Evolutionary conservation across 2,113 vertebrate species (phyloP).

Genomic region (Orthochromis indermauri): DNA sequence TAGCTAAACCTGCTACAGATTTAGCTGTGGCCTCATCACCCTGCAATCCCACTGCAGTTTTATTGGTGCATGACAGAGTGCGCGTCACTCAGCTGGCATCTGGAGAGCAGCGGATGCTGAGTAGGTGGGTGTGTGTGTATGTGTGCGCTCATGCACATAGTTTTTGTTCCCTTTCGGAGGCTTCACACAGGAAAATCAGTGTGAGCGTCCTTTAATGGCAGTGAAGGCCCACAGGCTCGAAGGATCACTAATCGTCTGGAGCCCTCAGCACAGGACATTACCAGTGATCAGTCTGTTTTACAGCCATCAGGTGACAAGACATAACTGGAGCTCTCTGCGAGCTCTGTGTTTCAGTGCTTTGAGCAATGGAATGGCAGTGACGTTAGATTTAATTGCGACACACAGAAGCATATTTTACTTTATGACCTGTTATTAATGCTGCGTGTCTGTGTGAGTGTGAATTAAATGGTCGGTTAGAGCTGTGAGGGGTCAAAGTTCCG

Average conservation of each 20-base stretch:
- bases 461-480: slow-evolving; percentile 52
- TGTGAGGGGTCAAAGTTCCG: slow-evolving; percentile 60
- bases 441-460: slow-evolving; percentile 1
- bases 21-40: slow-evolving; percentile 62
- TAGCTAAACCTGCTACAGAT: slow-evolving; percentile 57
- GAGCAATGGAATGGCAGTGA: slow-evolving; percentile 43
- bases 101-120: not conserved
- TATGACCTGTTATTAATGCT: slow-evolving; percentile 8
- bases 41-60: slow-evolving; percentile 22
- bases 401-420: slow-evolving; percentile 37
- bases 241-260: slow-evolving; percentile 16
- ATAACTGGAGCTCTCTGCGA: not conserved
- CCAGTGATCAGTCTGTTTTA: slow-evolving; percentile 49
- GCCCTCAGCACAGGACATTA: slow-evolving; percentile 16
- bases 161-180: slow-evolving; percentile 18
- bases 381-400: slow-evolving; percentile 48
- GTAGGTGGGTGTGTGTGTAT: not conserved
- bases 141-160: not conserved
- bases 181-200: slow-evolving; percentile 1
- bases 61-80: slow-evolving; percentile 20
- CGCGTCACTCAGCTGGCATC: slow-evolving; percentile 30
- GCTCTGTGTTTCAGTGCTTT: not conserved
- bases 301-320: slow-evolving; percentile 26
- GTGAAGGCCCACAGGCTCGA: slow-evolving; percentile 13
- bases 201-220: slow-evolving; percentile 13